These are phyloP conservation scores for Salmo trutta DNA, from an alignment of 2,797 vertebrate species.

Conservation along the genomic window DNA sequence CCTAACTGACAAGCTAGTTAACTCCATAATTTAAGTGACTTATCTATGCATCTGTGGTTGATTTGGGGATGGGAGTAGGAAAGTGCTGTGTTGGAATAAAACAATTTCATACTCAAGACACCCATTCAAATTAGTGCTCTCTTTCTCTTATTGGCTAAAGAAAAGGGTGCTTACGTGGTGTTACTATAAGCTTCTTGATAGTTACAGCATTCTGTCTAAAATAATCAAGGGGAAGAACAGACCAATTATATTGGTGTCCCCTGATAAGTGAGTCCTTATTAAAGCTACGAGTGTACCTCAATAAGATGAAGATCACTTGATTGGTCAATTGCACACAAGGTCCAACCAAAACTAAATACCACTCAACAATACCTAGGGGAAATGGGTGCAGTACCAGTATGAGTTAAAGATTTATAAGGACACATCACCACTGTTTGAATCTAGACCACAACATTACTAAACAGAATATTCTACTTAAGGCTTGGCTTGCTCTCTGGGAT, in stretches of 20 bases:
- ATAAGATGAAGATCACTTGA: conserved; percentile 14
- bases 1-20: conserved; percentile 3
- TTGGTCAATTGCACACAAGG: conserved; percentile 15
- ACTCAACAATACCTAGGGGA: conserved; percentile 29
- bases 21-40: conserved; percentile 26
- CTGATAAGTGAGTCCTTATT: background rate
- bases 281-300: conserved; percentile 62
- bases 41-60: conserved; percentile 31
- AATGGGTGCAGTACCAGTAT: conserved; percentile 34
- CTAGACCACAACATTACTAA: conserved; percentile 51
- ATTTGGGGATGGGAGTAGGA: conserved; percentile 17
- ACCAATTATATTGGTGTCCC: background rate
- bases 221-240: background rate
- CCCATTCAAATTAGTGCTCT: conserved; percentile 32
- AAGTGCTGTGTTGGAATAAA: conserved; percentile 50
- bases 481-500: conserved; percentile 33
- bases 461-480: conserved; percentile 45
- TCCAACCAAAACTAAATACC: conserved; percentile 5
- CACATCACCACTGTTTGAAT: conserved; percentile 69
- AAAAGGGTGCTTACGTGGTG: background rate
- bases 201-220: background rate
- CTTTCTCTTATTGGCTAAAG: background rate
- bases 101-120: conserved; percentile 39
- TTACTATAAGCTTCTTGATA: background rate
- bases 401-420: conserved; percentile 68